Conservation (phyloP, 2,113 vertebrate species). For the Gavialis gangeticus region DNA sequence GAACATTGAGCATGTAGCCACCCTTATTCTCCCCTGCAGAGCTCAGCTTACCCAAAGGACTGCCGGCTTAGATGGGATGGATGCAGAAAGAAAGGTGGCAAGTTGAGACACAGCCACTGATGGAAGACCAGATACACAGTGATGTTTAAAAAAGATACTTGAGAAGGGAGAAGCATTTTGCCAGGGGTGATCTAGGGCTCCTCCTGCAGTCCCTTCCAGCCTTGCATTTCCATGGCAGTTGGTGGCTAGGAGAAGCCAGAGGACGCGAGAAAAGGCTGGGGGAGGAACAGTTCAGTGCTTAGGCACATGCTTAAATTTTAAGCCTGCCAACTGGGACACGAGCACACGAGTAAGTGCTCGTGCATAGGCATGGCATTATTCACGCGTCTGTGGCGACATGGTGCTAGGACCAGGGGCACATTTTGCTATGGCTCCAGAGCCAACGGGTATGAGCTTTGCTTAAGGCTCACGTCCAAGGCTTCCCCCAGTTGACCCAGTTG, state of each 20-base stretch:
- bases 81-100: background rate
- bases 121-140: background rate
- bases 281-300: background rate
- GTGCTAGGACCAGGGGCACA: too few species aligned
- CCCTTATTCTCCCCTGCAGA: background rate
- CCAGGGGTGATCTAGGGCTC: too few species aligned
- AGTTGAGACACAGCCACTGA: background rate
- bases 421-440: too few species aligned
- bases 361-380: background rate
- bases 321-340: background rate
- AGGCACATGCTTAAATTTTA: background rate
- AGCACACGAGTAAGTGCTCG: background rate
- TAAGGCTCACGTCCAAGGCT: too few species aligned
- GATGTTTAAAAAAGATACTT: background rate
- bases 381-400: too few species aligned
- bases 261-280: background rate
- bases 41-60: background rate
- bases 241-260: background rate
- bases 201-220: too few species aligned
- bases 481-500: too few species aligned
- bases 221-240: too few species aligned
- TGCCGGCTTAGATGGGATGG: background rate
- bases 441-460: too few species aligned
- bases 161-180: background rate
- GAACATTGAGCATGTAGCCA: fast-evolving